Conservation (phyloP, 2,797 vertebrate genomes). For the Dipus sagitta region DNA sequence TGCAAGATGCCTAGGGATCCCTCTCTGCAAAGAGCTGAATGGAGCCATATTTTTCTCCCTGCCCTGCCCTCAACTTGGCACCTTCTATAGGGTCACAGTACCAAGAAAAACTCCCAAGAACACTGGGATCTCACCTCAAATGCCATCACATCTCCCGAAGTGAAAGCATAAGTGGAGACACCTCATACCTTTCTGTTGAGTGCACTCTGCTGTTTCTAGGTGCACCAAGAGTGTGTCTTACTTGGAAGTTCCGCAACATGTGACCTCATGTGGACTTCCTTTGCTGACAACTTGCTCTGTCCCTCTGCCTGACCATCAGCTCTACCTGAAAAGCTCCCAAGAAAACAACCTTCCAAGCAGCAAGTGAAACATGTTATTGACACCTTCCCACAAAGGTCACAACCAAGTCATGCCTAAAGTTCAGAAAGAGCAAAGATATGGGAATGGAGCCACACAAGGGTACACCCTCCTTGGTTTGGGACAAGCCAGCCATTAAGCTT, state of each 20-base stretch:
- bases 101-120: background rate
- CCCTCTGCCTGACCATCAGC: background rate
- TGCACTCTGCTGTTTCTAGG: fast-evolving
- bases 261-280: background rate
- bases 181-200: background rate
- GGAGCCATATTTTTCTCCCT: background rate
- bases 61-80: background rate
- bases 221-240: background rate
- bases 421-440: background rate
- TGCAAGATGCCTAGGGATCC: background rate
- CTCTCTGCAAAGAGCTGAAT: background rate
- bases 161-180: background rate
- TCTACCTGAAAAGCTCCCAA: background rate
- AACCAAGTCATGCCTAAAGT: background rate
- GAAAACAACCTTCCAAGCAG: background rate
- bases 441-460: too few species aligned
- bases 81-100: background rate
- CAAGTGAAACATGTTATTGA: background rate
- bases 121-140: background rate
- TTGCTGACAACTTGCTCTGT: background rate
- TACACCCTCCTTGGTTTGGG: background rate
- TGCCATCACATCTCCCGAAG: too few species aligned
- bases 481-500: background rate
- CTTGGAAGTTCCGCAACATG: background rate
- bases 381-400: background rate